phyloP scores from a whole-genome alignment of 1,140 invertebrate genomes.

The Hetaerina americana region DNA sequence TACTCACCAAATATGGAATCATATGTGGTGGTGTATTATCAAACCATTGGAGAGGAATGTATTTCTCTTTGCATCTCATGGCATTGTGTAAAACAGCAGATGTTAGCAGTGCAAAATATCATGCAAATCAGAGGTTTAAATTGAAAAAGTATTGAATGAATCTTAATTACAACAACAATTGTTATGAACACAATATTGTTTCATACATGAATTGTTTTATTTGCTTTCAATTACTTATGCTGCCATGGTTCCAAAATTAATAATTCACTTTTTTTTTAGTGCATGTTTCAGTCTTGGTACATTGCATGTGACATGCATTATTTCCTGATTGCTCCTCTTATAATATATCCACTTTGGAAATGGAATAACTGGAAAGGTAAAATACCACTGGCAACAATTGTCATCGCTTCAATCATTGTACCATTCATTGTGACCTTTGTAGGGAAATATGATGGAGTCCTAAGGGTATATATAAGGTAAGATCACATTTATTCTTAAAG shows the following conservation, averaged over 20 bases:
- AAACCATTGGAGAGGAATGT: too few relatives aligned
- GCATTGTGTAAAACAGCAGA: too few relatives aligned
- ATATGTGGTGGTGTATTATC: too few relatives aligned
- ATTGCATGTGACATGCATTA: constrained; percentile 44
- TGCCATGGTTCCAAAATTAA: too few relatives aligned
- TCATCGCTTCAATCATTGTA: constrained; percentile 1
- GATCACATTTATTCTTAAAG: background rate
- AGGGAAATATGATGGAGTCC: constrained; percentile 1
- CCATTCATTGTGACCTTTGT: constrained; percentile 6
- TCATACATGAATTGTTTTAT: too few relatives aligned
- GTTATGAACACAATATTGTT: too few relatives aligned
- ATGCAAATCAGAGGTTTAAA: background rate
- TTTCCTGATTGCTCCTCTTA: constrained; percentile 33
- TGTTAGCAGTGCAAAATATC: too few relatives aligned
- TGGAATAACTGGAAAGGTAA: constrained; percentile 10
- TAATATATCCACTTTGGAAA: constrained; percentile 27
- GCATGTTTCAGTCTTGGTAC: constrained; percentile 44
- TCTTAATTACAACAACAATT: too few relatives aligned
- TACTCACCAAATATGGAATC: too few relatives aligned
- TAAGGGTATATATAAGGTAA: constrained; percentile 6
- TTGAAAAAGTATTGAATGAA: background rate
- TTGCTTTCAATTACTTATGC: background rate
- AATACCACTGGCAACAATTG: background rate
- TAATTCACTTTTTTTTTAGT: constrained; percentile 22
- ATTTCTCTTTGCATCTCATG: too few relatives aligned